Conservation (phyloP, 53 echinoderm and acorn worm genomes). For the Arbacia lixula region DNA sequence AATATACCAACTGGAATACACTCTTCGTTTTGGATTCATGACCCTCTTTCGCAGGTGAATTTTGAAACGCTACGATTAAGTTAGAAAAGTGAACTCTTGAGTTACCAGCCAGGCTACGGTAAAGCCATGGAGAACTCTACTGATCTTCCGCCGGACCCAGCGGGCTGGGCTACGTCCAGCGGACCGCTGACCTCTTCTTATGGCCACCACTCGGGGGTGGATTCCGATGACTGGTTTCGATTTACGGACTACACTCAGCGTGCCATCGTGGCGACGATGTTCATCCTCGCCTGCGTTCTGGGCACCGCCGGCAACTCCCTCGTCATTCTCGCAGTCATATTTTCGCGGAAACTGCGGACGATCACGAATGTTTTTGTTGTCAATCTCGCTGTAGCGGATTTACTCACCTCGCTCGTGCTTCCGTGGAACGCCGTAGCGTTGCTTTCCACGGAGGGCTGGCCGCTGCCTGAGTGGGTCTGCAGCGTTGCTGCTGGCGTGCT, state of each 20-base stretch:
- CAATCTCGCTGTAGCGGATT: slow-evolving; percentile 77
- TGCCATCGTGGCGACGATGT: slow-evolving; percentile 76
- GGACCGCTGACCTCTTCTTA: slow-evolving; percentile 4
- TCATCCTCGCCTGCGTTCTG: slow-evolving; percentile 70
- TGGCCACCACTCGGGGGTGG: not conserved
- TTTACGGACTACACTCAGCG: slow-evolving; percentile 82
- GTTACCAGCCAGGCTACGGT: no score
- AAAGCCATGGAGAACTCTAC: slow-evolving; percentile 11
- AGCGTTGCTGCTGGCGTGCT: slow-evolving; percentile 63
- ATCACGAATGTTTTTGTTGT: slow-evolving; percentile 96
- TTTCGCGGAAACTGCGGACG: slow-evolving; percentile 81
- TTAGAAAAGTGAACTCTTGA: no score
- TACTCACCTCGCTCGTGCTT: slow-evolving; percentile 64
- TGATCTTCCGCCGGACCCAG: not conserved
- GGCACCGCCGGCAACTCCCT: slow-evolving; percentile 83
- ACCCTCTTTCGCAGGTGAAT: no score
- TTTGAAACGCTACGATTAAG: no score
- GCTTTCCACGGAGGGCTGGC: slow-evolving; percentile 55
- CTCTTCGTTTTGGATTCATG: no score
- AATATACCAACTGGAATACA: no score
- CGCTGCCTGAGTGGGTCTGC: slow-evolving; percentile 72
- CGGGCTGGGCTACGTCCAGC: not conserved
- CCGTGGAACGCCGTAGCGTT: slow-evolving; percentile 83
- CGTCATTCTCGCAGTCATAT: slow-evolving; percentile 81
- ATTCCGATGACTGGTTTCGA: slow-evolving; percentile 42